phyloP scores from a whole-genome alignment of 1,140 invertebrate genomes.

The Lordiphosa stackelbergi region DNA sequence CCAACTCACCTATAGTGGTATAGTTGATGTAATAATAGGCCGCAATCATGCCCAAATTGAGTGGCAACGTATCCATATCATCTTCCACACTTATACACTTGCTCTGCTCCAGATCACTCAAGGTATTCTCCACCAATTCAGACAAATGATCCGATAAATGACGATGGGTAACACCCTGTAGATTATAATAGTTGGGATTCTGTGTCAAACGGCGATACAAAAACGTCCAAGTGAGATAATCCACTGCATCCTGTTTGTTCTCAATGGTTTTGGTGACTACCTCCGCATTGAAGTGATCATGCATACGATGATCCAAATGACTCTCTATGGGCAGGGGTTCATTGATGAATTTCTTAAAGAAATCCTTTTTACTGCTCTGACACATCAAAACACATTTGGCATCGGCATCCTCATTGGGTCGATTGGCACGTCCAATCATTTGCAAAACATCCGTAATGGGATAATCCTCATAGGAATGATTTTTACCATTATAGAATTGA shows the following conservation, averaged over 20 bases:
- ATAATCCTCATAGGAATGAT: conserved; percentile 96
- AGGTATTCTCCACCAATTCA: conserved; percentile 97
- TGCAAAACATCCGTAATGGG: conserved; percentile 97
- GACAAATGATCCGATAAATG: conserved; percentile 99
- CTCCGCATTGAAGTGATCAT: conserved; percentile 99
- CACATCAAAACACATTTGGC: conserved; percentile 98
- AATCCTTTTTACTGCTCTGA: conserved; percentile 98
- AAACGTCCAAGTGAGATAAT: conserved; percentile 99
- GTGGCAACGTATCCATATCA: conserved; percentile 96
- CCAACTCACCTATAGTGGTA: conserved; percentile 91
- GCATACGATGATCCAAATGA: conserved; percentile 96
- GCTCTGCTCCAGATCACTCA: conserved; percentile 96
- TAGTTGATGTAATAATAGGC: conserved; percentile 99
- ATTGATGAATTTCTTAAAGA: conserved; percentile 99
- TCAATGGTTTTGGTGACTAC: conserved; percentile 99
- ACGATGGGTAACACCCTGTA: conserved; percentile 96
- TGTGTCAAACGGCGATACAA: conserved; percentile 97
- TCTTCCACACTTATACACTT: conserved; percentile 99
- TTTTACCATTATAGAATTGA: conserved; percentile 97
- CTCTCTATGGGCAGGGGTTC: conserved; percentile 99
- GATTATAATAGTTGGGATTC: conserved; percentile 99
- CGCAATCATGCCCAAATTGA: conserved; percentile 99
- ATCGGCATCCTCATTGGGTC: conserved; percentile 94
- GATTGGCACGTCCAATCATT: conserved; percentile 96
- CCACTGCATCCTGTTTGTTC: conserved; percentile 99